Percentiles rank a stretch among this genome's conserved stretches.
Evolutionary conservation across 2,113 vertebrate genomes (phyloP).

Genomic region (Pelecanus crispus): DNA sequence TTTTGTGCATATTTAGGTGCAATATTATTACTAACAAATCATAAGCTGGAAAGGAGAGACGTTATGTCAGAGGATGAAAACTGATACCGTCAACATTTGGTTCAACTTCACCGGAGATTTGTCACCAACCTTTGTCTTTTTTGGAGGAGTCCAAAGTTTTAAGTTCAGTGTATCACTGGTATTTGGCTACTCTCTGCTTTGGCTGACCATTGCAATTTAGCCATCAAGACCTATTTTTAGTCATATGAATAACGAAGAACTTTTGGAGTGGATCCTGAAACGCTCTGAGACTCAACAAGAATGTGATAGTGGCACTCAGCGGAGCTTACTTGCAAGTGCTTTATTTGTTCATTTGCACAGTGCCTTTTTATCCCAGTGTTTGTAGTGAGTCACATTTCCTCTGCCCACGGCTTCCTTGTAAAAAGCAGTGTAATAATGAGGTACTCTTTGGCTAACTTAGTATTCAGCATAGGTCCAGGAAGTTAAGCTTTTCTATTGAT

Average conservation of each 20-base stretch:
- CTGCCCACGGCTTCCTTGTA: not conserved
- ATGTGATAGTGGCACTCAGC: not conserved
- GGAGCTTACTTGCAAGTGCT: not conserved
- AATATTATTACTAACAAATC: not conserved
- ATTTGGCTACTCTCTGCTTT: not conserved
- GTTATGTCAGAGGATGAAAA: not conserved
- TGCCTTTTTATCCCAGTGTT: not conserved
- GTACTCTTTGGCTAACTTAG: not conserved
- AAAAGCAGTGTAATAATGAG: not conserved
- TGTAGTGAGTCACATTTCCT: not conserved
- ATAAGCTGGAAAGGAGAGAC: not conserved
- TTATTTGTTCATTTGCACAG: not conserved
- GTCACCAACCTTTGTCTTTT: not conserved
- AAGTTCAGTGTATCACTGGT: not conserved
- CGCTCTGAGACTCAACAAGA: not conserved
- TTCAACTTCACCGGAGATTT: not conserved
- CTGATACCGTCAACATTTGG: not conserved
- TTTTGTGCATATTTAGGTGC: not conserved
- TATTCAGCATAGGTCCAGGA: not conserved
- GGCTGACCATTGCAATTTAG: not conserved
- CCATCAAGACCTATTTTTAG: slow-evolving; percentile 7
- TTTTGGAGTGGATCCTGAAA: slow-evolving; percentile 21
- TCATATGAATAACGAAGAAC: not conserved
- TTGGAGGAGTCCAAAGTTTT: not conserved
- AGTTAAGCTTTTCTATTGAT: not conserved